Evolutionary conservation across 2,888 invertebrate genomes (phyloP).

Genomic region (Conchocele bisecta): DNA sequence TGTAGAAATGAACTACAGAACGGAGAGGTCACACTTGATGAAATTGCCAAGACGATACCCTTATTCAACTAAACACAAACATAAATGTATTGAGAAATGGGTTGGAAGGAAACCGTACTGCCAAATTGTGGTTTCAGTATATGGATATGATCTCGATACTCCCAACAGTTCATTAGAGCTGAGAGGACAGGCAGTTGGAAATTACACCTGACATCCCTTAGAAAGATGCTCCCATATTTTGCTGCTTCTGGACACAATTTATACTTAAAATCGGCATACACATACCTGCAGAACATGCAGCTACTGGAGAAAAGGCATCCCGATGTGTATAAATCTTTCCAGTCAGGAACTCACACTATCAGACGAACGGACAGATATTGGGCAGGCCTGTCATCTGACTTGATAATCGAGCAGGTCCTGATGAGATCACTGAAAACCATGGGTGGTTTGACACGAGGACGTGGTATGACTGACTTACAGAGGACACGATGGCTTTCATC

Average conservation of each 20-base stretch:
- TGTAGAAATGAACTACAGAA: too few relatives aligned
- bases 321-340: constrained; percentile 45
- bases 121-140: constrained; percentile 32
- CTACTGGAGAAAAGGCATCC: constrained; percentile 38
- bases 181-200: constrained; percentile 37
- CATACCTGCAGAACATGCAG: constrained; percentile 48
- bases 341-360: constrained; percentile 52
- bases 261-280: constrained; percentile 47
- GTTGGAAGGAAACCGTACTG: neutral
- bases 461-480: constrained; percentile 56
- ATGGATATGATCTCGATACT: constrained; percentile 35
- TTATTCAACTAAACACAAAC: too few relatives aligned
- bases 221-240: constrained; percentile 51
- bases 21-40: too few relatives aligned
- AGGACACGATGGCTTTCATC: constrained; percentile 43
- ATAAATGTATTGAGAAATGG: too few relatives aligned
- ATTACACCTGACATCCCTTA: constrained; percentile 36
- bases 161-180: constrained; percentile 6
- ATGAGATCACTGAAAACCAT: constrained; percentile 62
- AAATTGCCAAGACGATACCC: too few relatives aligned
- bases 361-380: constrained; percentile 60
- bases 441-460: constrained; percentile 59
- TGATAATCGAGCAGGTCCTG: constrained; percentile 67
- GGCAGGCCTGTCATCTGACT: constrained; percentile 65
- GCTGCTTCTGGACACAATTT: constrained; percentile 60